phyloP scores from a whole-genome alignment of 2,113 vertebrate species.

The Strix uralensis region DNA sequence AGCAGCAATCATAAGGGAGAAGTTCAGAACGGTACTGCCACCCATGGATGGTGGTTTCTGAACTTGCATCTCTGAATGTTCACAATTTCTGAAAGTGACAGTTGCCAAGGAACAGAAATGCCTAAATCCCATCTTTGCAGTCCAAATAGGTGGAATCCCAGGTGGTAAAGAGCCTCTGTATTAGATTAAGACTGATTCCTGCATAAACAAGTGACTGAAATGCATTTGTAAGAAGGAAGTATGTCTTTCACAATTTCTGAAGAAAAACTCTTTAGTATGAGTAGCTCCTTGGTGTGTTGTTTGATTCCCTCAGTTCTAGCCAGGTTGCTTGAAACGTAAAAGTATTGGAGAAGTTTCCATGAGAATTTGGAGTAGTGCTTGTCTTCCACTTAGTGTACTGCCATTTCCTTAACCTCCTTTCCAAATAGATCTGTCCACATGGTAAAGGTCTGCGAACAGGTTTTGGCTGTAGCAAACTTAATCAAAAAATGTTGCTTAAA shows the following conservation, averaged over 20 bases:
- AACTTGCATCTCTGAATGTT: background rate
- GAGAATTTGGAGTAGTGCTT: background rate
- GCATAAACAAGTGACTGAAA: background rate
- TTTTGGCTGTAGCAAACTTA: background rate
- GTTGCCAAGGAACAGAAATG: background rate
- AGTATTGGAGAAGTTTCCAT: background rate
- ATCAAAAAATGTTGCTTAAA: background rate
- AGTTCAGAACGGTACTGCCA: rapidly evolving
- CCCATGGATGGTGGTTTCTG: background rate
- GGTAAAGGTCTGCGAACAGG: background rate
- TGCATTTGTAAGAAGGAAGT: background rate
- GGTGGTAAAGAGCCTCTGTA: background rate
- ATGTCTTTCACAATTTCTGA: background rate
- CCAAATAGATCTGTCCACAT: background rate
- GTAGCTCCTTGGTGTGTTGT: background rate
- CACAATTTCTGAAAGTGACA: background rate
- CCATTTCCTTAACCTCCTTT: background rate
- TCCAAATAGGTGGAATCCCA: background rate
- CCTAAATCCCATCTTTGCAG: background rate
- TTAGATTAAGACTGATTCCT: background rate
- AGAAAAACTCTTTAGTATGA: background rate
- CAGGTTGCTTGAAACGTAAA: background rate
- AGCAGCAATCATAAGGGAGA: background rate
- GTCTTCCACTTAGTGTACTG: background rate
- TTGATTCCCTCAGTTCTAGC: background rate